Percentiles rank a stretch among this genome's conserved stretches.
Evolutionary conservation across 2,888 invertebrate genomes (phyloP).

Genomic region (Rhingia campestris): DNA sequence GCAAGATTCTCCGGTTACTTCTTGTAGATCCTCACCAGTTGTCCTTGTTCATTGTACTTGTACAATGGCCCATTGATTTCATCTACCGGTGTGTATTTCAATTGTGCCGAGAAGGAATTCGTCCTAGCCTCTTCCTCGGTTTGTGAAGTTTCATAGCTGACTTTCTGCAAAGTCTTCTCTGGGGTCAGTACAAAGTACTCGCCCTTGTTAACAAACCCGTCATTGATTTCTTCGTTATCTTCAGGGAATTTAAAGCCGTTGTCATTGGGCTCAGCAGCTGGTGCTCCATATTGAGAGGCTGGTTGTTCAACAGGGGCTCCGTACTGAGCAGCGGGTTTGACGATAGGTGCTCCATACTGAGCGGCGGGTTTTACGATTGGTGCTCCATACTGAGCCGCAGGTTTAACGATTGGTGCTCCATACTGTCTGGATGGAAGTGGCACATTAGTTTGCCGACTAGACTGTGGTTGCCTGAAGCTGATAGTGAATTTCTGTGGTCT

Average conservation of each 20-base stretch:
- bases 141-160: conserved; percentile 80
- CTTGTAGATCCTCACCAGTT: conserved; percentile 80
- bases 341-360: conserved; percentile 1
- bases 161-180: conserved; percentile 81
- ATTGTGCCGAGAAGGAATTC: conserved; percentile 81
- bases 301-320: conserved; percentile 48
- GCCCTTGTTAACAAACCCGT: conserved; percentile 77
- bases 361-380: conserved; percentile 35
- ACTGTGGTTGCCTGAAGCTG: conserved; percentile 43
- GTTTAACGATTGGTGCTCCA: conserved; percentile 46
- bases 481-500: conserved; percentile 57
- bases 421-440: conserved; percentile 36
- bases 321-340: conserved; percentile 20
- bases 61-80: conserved; percentile 82
- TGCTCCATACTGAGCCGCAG: conserved; percentile 46
- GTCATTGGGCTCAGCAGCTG: conserved; percentile 10
- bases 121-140: conserved; percentile 77
- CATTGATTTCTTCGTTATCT: conserved; percentile 70
- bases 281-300: neutral
- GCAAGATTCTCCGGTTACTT: conserved; percentile 71
- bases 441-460: conserved; percentile 15
- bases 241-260: conserved; percentile 1
- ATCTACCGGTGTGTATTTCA: conserved; percentile 81
- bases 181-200: conserved; percentile 82
- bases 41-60: conserved; percentile 81